Evolutionary conservation across 2,888 invertebrate genomes (phyloP).

Genomic region (Bruchidius siliquastri): DNA sequence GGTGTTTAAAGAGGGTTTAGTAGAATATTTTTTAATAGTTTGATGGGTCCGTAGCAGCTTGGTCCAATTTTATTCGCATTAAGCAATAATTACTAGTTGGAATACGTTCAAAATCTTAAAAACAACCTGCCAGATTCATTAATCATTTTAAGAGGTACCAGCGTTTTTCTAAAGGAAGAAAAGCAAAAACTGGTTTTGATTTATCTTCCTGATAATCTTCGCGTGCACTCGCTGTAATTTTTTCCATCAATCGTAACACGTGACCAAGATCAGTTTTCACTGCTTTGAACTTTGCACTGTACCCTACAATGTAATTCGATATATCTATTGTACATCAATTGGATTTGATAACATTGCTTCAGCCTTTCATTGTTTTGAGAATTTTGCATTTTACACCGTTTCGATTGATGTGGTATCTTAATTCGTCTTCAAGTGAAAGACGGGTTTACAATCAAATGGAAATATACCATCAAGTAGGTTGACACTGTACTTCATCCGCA

Average conservation of each 20-base stretch:
- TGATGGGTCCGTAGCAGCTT: neutral
- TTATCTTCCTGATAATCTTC: conserved; percentile 1
- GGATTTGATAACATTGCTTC: too few relatives aligned
- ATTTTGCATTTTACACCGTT: too few relatives aligned
- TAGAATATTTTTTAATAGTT: conserved; percentile 1
- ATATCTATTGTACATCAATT: too few relatives aligned
- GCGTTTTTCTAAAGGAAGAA: neutral
- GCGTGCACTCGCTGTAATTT: neutral
- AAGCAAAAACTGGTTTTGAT: conserved; percentile 1
- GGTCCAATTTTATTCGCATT: conserved; percentile 3
- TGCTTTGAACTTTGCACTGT: neutral
- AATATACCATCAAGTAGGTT: too few relatives aligned
- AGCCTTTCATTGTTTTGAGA: too few relatives aligned
- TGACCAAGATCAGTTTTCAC: neutral
- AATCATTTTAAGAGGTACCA: conserved; percentile 2
- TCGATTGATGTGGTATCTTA: too few relatives aligned
- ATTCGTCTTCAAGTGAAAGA: too few relatives aligned
- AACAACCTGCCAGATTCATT: conserved; percentile 1
- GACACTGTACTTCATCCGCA: too few relatives aligned
- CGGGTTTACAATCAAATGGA: too few relatives aligned
- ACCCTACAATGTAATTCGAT: too few relatives aligned
- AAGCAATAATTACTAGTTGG: conserved; percentile 2
- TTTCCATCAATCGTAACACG: neutral
- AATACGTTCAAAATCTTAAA: neutral
- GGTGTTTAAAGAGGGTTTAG: conserved; percentile 4